Conservation (phyloP, 2,888 invertebrate genomes). For the Eupithecia dodoneata region DNA sequence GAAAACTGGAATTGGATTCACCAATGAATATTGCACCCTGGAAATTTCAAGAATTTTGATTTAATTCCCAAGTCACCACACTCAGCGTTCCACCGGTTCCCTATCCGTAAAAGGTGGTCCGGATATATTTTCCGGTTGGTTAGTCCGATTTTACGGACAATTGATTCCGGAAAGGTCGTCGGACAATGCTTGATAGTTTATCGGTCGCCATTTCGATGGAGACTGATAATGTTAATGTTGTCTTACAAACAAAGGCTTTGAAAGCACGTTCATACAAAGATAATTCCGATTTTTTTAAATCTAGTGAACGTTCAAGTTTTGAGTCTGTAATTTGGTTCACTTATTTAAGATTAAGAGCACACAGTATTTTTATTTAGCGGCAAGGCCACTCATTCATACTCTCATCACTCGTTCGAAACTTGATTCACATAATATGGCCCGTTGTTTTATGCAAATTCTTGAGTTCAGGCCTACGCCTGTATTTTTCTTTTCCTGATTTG, state of each 20-base stretch:
- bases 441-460: not conserved
- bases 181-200: constrained; percentile 75
- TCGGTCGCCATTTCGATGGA: constrained; percentile 72
- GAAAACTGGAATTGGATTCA: not conserved
- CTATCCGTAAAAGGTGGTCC: constrained; percentile 68
- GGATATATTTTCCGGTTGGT: constrained; percentile 83
- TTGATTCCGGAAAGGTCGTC: constrained; percentile 74
- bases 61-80: constrained; percentile 13
- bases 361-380: too few species aligned
- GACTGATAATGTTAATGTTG: constrained; percentile 70
- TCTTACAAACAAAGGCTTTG: constrained; percentile 13
- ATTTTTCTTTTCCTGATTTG: not conserved
- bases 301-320: not conserved
- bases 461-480: not conserved
- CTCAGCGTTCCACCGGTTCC: constrained; percentile 41
- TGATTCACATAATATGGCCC: too few species aligned
- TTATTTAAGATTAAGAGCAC: too few species aligned
- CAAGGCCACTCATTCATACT: too few species aligned
- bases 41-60: not conserved
- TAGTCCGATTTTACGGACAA: constrained; percentile 81
- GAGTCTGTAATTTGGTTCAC: not conserved
- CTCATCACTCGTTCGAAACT: too few species aligned
- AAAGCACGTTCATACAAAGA: not conserved
- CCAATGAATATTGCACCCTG: not conserved
- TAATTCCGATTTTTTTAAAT: not conserved